A percentile compares a stretch with the other conserved stretches of the same genome.
Evolutionary conservation across 2,113 vertebrate genomes (phyloP).

Genomic region (Malurus cyaneus): DNA sequence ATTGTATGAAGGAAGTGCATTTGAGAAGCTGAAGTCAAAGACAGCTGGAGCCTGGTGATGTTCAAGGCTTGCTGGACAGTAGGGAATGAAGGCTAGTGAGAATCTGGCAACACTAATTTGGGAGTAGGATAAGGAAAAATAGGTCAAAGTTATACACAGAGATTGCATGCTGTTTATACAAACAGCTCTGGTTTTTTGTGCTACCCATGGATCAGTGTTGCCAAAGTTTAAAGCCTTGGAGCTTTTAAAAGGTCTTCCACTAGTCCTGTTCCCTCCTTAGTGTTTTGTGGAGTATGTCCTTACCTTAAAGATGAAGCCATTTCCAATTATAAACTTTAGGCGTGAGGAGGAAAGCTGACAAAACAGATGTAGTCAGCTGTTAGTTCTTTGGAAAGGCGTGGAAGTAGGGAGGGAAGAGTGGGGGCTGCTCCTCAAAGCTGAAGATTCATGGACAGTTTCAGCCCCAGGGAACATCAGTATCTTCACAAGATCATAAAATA

Average conservation of each 20-base stretch:
- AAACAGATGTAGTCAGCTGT: background rate
- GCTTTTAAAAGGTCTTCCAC: background rate
- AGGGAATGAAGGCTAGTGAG: background rate
- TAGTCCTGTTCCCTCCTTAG: background rate
- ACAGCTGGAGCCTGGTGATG: background rate
- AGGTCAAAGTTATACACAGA: background rate
- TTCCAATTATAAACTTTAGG: background rate
- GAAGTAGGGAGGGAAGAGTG: background rate
- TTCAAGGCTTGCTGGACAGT: background rate
- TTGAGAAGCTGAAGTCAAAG: background rate
- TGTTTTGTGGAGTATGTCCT: background rate
- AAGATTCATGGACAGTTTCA: background rate
- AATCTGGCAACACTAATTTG: background rate
- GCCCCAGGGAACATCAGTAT: background rate
- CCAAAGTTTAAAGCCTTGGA: background rate
- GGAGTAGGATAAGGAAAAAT: background rate
- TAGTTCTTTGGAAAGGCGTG: background rate
- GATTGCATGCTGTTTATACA: background rate
- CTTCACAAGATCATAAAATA: background rate
- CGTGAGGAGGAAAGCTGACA: background rate
- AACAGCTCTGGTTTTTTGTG: background rate
- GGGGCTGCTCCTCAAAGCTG: background rate
- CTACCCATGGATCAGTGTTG: background rate
- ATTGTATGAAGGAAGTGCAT: background rate
- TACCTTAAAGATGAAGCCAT: background rate